These are phyloP conservation scores for Horisme vitalbata DNA, from an alignment of 2,888 invertebrate genomes.

Conservation along the genomic window DNA sequence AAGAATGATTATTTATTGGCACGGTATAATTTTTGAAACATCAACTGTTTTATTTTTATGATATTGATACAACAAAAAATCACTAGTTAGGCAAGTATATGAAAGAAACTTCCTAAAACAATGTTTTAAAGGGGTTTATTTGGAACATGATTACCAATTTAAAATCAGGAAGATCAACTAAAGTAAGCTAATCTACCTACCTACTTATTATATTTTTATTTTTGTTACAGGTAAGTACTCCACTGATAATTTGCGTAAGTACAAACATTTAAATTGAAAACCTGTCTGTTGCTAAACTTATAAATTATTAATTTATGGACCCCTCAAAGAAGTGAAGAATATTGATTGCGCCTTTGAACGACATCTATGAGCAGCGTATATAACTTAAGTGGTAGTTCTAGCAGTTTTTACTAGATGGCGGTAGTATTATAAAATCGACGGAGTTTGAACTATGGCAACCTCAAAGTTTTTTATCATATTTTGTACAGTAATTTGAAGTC, in stretches of 20 bases:
- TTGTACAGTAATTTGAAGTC: too few relatives aligned
- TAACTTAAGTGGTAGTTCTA: constrained; percentile 47
- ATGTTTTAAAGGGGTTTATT: too few relatives aligned
- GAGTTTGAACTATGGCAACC: background rate
- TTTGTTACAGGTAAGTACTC: constrained; percentile 60
- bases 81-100: too few relatives aligned
- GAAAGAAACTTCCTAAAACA: too few relatives aligned
- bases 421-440: constrained; percentile 18
- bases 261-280: constrained; percentile 22
- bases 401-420: constrained; percentile 49
- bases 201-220: constrained; percentile 11
- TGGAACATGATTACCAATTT: too few relatives aligned
- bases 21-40: too few relatives aligned
- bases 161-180: too few relatives aligned
- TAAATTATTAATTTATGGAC: constrained; percentile 44
- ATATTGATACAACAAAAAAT: too few relatives aligned
- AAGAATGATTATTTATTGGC: too few relatives aligned
- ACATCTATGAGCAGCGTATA: constrained; percentile 51
- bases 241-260: constrained; percentile 40
- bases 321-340: constrained; percentile 27
- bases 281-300: constrained; percentile 5
- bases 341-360: constrained; percentile 31
- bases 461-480: too few relatives aligned
- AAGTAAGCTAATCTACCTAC: background rate
- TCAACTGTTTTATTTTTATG: too few relatives aligned